Base-by-base conservation (phyloP, 1,140 invertebrate genomes). In the Maconellicoccus hirsutus region DNA sequence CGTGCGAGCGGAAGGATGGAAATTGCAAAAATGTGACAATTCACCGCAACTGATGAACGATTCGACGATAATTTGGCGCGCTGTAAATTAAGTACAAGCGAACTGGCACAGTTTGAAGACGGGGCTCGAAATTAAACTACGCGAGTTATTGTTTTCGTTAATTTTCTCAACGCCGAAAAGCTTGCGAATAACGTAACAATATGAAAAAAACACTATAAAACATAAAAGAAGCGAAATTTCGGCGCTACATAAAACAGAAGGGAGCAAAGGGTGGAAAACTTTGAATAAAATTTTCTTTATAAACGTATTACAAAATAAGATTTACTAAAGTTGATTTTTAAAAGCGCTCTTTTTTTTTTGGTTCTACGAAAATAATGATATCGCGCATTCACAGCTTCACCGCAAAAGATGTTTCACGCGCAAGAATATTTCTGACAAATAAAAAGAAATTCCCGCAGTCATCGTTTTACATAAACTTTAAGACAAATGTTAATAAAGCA, bases 271-370 rank as follows among this genome's bases (percentile, higher is more conserved):
- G 16, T 52, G 10, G 16, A 52, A n/a, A n/a, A n/a, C n/a, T n/a
- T n/a, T n/a, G n/a, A 52, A 52, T 52, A 52, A 52, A 52, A 52
- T 52, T 52, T 52, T 52, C 42, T 52, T 52, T 52, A 52, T 52
- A 52, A 52, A 52, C 42, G 42, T 52, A 52, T 52, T 52, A 52
- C 42, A 52, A 52, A 52, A 52, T 52, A 52, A 52, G 42, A 52
- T 52, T 52, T 52, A 52, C 6, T 52, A 52, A 52, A 52, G 12
- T 52, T 19, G 42, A 52, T 52, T 52, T 52, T 52, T 52, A 19
- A 52, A 52, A 52, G 42, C 42, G 42, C 16, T 52, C n/a, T 52
- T 52, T 19, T 52, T 52, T 52, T 16, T 3, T 16, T 3, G 42
- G 2, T 52, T 52, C 16, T 52, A 52, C n/a, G 42, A 52, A 52